Evolutionary conservation across 1,140 invertebrate species (phyloP), one percentile per base, ranked within the genome.

Genomic region (Meloidogyne floridensis): DNA sequence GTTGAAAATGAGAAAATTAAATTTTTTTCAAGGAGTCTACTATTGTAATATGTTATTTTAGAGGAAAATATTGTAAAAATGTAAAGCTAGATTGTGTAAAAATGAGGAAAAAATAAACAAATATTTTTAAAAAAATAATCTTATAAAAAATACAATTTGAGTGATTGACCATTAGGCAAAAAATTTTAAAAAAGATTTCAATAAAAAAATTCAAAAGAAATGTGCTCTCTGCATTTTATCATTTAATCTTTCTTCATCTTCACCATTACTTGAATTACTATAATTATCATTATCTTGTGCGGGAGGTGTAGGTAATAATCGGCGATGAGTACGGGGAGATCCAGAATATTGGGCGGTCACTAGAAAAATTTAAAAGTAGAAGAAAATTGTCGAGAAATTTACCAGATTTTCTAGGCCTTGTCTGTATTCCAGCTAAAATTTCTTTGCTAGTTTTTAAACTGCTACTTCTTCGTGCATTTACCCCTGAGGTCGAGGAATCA

Each of bases 251-350:
- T 32, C 74, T 32, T 51, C 74, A 32, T 69, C 53, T 6, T 77
- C 73, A 5, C 56, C 75, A 56, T 42, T 77, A n/a, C 53, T 77
- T 42, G 11, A 56, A 15, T 20, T 84, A 69, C 47, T 77, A 18
- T 65, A 65, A 65, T 65, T 65, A 65, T 65, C 59, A 65, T 32
- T 32, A 32, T 65, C 59, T 6, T 65, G 59, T 65, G 59, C 75
- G 43, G 85, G 86, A 9, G 70, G 72, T 20, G 79, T 65, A 20
- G 84, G 85, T 54, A 86, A 51, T 18, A 87, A 20, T 56, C 84
- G 86, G 9, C 84, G 79, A 43, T 72, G 80, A 2, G 80, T 65
- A 1, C 86, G 86, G 6, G 85, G 86, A 5, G 85, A 86, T 20
- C 74, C 72, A 72, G 73, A 18, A 53, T 53, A 47, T 73, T 53